Conservation (phyloP, 1,140 invertebrate species). For the Schlechtendalia chinensis region DNA sequence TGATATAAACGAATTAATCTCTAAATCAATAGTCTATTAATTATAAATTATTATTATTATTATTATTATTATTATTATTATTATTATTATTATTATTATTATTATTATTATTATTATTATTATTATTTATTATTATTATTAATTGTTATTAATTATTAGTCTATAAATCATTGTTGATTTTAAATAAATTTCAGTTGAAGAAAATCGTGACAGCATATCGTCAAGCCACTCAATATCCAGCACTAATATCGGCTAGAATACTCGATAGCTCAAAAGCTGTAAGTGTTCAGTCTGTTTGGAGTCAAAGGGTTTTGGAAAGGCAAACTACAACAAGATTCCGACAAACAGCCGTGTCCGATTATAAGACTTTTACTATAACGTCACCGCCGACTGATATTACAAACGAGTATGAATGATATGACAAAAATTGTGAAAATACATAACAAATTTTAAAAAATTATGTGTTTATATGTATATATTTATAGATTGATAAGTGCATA, state of each 20-base stretch:
- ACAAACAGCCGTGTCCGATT: slow-evolving; percentile 60
- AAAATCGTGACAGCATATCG: slow-evolving; percentile 20
- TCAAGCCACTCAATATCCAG: slow-evolving; percentile 10
- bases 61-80: too few relatives aligned
- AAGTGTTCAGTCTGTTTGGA: slow-evolving; percentile 60
- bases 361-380: slow-evolving; percentile 57
- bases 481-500: slow-evolving; percentile 61
- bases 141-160: too few relatives aligned
- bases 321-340: slow-evolving; percentile 62
- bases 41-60: too few relatives aligned
- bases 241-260: slow-evolving; percentile 28
- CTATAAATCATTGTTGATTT: too few relatives aligned
- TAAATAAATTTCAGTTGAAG: neutral
- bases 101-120: too few relatives aligned
- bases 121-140: too few relatives aligned
- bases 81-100: too few relatives aligned
- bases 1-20: too few relatives aligned
- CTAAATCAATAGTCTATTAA: too few relatives aligned
- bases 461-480: too few relatives aligned
- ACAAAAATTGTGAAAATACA: slow-evolving; percentile 29
- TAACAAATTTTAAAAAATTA: neutral
- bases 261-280: slow-evolving; percentile 54
- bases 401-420: slow-evolving; percentile 60
- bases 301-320: slow-evolving; percentile 65
- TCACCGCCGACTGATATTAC: slow-evolving; percentile 62